phyloP scores from a whole-genome alignment of 2,113 vertebrate genomes.

The Empidonax alnorum region DNA sequence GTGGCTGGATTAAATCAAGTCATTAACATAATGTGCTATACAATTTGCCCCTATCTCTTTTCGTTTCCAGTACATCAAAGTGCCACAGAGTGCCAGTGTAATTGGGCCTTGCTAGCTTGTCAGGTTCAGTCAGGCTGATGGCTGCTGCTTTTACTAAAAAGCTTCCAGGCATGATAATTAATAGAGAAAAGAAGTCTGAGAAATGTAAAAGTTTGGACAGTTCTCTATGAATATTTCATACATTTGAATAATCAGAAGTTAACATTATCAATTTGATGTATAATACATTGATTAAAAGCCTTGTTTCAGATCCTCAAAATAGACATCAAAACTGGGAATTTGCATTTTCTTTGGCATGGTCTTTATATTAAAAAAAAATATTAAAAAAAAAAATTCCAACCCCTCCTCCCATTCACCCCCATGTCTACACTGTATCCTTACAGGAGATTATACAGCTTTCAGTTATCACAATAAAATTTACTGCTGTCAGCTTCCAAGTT shows the following conservation, averaged over 20 bases:
- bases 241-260: conserved; percentile 92
- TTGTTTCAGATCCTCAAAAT: conserved; percentile 78
- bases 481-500: neutral
- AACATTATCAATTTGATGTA: conserved; percentile 94
- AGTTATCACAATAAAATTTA: conserved; percentile 9
- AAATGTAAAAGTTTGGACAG: conserved; percentile 92
- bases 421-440: conserved; percentile 2
- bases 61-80: conserved; percentile 96
- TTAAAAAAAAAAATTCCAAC: neutral
- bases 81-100: conserved; percentile 88
- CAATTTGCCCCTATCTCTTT: conserved; percentile 95
- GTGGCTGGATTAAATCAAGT: conserved; percentile 96
- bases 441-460: conserved; percentile 29
- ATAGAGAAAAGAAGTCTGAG: conserved; percentile 86
- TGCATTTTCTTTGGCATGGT: conserved; percentile 75
- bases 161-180: conserved; percentile 96
- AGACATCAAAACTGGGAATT: conserved; percentile 81
- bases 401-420: neutral
- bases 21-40: conserved; percentile 97
- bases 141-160: conserved; percentile 87
- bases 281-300: conserved; percentile 89
- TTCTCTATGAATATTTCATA: conserved; percentile 95
- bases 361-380: conserved; percentile 14
- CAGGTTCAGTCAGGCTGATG: conserved; percentile 94
- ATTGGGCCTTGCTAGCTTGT: conserved; percentile 96